phyloP scores from a whole-genome alignment of 2,888 invertebrate species.

The Melanostoma scalare region DNA sequence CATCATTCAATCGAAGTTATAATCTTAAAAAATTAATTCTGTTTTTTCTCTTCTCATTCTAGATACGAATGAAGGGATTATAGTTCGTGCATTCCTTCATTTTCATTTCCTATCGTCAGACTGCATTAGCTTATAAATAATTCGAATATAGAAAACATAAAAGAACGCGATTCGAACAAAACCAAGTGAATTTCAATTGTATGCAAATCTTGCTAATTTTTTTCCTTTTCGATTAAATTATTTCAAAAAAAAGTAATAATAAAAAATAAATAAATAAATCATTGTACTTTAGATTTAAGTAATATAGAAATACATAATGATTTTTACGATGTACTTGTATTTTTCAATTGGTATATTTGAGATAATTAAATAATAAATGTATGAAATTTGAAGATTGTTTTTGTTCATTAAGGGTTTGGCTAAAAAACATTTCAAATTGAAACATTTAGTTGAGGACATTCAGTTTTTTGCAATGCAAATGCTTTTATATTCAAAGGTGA shows the following conservation, averaged over 20 bases:
- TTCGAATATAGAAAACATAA: slow-evolving; percentile 50
- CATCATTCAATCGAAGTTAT: background rate
- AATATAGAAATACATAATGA: slow-evolving; percentile 23
- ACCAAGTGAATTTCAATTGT: slow-evolving; percentile 16
- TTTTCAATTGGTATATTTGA: slow-evolving; percentile 44
- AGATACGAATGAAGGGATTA: slow-evolving; percentile 33
- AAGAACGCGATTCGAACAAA: slow-evolving; percentile 12
- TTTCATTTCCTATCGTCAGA: background rate
- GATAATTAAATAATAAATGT: slow-evolving; percentile 28
- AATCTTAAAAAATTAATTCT: background rate
- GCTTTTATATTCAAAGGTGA: too few species aligned
- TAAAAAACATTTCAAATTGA: background rate
- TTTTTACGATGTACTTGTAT: slow-evolving; percentile 38
- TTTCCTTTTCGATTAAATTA: slow-evolving; percentile 45
- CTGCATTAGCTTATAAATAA: slow-evolving; percentile 34
- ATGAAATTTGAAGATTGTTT: slow-evolving; percentile 5
- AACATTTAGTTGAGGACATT: background rate
- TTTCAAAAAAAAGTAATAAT: slow-evolving; percentile 35
- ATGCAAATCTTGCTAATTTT: slow-evolving; percentile 19
- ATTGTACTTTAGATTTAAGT: slow-evolving; percentile 55
- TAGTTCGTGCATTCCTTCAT: slow-evolving; percentile 8
- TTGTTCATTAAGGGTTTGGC: background rate
- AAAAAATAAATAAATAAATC: slow-evolving; percentile 29
- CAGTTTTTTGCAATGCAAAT: too few species aligned
- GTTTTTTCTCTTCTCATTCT: background rate